Evolutionary conservation across 2,888 invertebrate genomes (phyloP), one percentile per base, ranked within the genome.

Genomic region (Scaptomyza parva): DNA sequence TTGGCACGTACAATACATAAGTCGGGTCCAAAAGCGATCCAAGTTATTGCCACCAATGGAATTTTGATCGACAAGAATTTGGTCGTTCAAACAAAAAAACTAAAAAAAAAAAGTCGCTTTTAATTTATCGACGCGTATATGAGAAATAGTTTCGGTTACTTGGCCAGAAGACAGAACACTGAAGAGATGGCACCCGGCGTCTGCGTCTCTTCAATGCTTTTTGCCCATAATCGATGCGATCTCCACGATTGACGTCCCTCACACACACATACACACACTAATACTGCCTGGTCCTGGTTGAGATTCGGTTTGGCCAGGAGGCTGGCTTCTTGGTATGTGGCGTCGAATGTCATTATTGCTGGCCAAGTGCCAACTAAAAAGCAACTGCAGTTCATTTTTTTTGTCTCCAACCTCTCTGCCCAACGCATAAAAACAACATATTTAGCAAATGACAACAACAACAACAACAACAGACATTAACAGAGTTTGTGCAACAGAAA

Each of bases 11-110:
- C 82, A 37, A 17, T 17, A 37, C 37, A 37, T 37, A 9, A 37
- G 48, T 11, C 35, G 11, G 48, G 35, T 33, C 33, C 8, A 33
- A 48, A 48, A 48, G 60, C 39, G 55, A 28, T 39, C 67, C 74
- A 76, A 85, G 83, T 84, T 84, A 84, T 88, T 84, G 84, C 86
- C 86, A 89, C 79, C 87, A 64, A 83, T 82, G 91, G 91, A 91
- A 91, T 91, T 91, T 91, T 91, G 91, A 91, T 91, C 91, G 91
- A 91, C 90, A 91, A 88, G 91, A 91, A 91, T 91, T 91, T 89
- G 89, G 89, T 88, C 91, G 88, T 89, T 90, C 88, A 91, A 91
- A n/a, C n/a, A n/a, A n/a, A n/a, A n/a, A n/a, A n/a, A n/a, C n/a
- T n/a, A n/a, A n/a, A n/a, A n/a, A 22, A 28, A 28, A 28, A 90